Evolutionary conservation across 2,797 vertebrate species (phyloP), one percentile per base, ranked within the genome.

Genomic region (Schizothorax lantsangensis): DNA sequence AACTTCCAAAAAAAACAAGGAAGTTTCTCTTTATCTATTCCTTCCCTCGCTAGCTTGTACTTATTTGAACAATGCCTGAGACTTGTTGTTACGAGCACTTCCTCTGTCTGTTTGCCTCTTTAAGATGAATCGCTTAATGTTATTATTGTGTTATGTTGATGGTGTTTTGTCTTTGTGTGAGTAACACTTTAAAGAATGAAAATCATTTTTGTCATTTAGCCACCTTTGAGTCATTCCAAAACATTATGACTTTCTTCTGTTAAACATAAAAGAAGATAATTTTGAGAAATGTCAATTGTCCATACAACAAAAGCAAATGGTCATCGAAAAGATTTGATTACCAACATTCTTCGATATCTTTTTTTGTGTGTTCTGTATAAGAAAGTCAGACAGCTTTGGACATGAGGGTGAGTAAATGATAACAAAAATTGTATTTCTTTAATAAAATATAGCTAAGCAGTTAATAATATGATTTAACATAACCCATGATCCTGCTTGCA

Each of bases 381-480:
- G 30, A 33, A 66, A 68, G 30, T 36, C 30, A 17, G 2, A 17
- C 57, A 62, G 0, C 9, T 62, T n/a, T 62, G 57, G 57, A 64
- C n/a, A 64, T 64, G 59, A 19, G 66, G 7, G 33, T 36, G 66
- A 36, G 33, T 21, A 69, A 68, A 68, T 68, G 30, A 7, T 15
- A 12, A 66, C 26, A 30, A 6, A 2, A 17, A 19, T 17, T 68
- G 4, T 8, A 38, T 40, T 14, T 66, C 12, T 6, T 66, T 15
- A 33, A 30, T 66, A 30, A 64, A 64, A 30, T 30, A 64, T 4
- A 14, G n/a, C 59, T 64, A 36, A 68, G 66, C 33, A 10, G 17
- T 64, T 30, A 30, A 64, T 26, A 6, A 26, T 15, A 15, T 30
- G 26, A 66, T 33, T 89, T 45, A 86, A 72, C 33, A 84, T 26